Evolutionary conservation across 1,140 invertebrate genomes (phyloP).

Genomic region (Ceratosolen fusciceps): DNA sequence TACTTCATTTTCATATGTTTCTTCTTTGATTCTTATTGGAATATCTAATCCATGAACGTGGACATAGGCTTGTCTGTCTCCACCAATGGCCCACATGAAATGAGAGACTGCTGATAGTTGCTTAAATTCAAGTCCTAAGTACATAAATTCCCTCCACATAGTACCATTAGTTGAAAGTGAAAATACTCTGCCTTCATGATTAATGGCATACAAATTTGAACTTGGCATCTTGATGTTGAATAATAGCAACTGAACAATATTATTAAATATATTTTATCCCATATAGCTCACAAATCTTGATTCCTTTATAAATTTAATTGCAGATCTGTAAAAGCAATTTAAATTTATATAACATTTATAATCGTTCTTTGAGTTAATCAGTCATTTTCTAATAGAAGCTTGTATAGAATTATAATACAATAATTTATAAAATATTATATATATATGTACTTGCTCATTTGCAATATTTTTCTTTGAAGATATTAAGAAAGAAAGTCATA

Average conservation of each 20-base stretch:
- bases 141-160: slow-evolving; percentile 88
- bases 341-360: too few species aligned
- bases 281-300: too few species aligned
- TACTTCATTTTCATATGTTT: slow-evolving; percentile 93
- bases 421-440: too few species aligned
- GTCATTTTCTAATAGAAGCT: too few species aligned
- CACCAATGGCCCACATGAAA: slow-evolving; percentile 92
- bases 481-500: too few species aligned
- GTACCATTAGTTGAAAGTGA: slow-evolving; percentile 82
- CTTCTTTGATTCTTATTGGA: slow-evolving; percentile 90
- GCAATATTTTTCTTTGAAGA: too few species aligned
- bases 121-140: slow-evolving; percentile 89
- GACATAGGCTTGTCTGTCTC: slow-evolving; percentile 92
- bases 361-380: too few species aligned
- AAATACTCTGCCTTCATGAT: slow-evolving; percentile 89
- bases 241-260: background rate
- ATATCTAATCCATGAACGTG: slow-evolving; percentile 90
- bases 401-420: too few species aligned
- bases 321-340: too few species aligned
- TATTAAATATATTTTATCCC: too few species aligned
- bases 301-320: too few species aligned
- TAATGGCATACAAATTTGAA: slow-evolving; percentile 86
- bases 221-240: slow-evolving; percentile 76
- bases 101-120: slow-evolving; percentile 86
- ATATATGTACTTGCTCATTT: too few species aligned